These are phyloP conservation scores for Microvelia longipes DNA, from an alignment of 1,140 invertebrate species.

Conservation along the genomic window DNA sequence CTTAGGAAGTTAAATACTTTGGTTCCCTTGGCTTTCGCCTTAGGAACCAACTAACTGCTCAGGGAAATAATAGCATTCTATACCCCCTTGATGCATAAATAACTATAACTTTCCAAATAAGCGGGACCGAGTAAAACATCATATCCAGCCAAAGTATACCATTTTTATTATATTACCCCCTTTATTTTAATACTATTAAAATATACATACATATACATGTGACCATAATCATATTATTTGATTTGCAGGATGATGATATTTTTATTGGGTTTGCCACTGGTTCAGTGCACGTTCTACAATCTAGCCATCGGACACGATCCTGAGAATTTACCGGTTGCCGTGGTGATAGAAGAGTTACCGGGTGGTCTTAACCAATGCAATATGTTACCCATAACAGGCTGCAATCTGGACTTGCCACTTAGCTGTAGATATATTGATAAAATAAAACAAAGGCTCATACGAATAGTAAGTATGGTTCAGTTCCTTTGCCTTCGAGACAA, in stretches of 20 bases:
- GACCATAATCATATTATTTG: not conserved
- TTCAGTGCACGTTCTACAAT: conserved; percentile 87
- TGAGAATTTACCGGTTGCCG: conserved; percentile 56
- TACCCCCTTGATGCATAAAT: no score
- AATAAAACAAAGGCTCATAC: conserved; percentile 41
- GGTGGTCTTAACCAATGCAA: conserved; percentile 21
- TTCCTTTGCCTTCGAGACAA: not conserved
- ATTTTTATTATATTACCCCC: no score
- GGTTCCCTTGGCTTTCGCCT: no score
- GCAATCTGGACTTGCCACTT: conserved; percentile 40
- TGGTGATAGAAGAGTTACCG: conserved; percentile 64
- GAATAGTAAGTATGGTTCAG: conserved; percentile 36
- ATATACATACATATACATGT: no score
- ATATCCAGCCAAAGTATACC: no score
- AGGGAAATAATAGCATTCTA: no score
- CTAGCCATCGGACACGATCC: conserved; percentile 83
- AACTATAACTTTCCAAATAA: no score
- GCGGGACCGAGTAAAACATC: no score
- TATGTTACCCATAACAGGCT: conserved; percentile 33
- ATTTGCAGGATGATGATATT: conserved; percentile 61
- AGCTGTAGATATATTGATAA: conserved; percentile 61
- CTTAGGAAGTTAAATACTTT: no score
- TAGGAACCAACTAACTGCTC: no score
- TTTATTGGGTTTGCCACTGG: conserved; percentile 73
- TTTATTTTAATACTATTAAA: no score